These are phyloP conservation scores for Apodemia duryi DNA, from an alignment of 2,888 invertebrate genomes.

Conservation along the genomic window DNA sequence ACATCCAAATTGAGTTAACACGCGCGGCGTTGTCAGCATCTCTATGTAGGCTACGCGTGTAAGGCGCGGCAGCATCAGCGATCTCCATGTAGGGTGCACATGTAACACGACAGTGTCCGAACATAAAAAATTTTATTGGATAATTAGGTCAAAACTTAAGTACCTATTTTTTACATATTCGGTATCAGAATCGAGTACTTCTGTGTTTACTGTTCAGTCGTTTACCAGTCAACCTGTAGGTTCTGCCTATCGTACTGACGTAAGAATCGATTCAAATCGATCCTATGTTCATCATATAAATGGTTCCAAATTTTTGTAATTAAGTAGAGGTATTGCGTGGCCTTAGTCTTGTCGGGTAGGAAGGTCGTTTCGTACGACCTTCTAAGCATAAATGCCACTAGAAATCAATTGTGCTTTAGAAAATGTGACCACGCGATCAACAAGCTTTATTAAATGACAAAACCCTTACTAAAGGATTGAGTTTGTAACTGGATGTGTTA, in stretches of 20 bases:
- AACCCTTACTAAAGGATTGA: neutral
- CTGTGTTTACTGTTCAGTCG: too few relatives aligned
- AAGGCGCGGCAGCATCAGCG: too few relatives aligned
- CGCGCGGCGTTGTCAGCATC: too few relatives aligned
- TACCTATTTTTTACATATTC: too few relatives aligned
- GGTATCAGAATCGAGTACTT: too few relatives aligned
- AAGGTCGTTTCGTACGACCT: conserved; percentile 39
- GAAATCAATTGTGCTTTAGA: conserved; percentile 39
- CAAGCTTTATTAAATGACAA: neutral
- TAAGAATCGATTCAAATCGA: neutral
- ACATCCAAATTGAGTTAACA: too few relatives aligned
- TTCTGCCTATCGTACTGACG: neutral
- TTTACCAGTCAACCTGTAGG: neutral
- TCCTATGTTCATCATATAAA: conserved; percentile 6
- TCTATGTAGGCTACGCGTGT: too few relatives aligned
- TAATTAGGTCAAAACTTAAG: too few relatives aligned
- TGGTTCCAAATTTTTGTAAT: conserved; percentile 12
- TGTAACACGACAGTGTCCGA: too few relatives aligned
- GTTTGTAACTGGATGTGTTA: neutral
- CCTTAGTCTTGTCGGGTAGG: conserved; percentile 30
- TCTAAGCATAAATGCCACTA: conserved; percentile 41
- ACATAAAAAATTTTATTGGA: too few relatives aligned
- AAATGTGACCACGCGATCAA: conserved; percentile 17
- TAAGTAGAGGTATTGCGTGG: conserved; percentile 26
- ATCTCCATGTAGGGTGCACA: too few relatives aligned